Evolutionary conservation across 2,113 vertebrate genomes (phyloP).

Genomic region (Sebastes fasciatus): DNA sequence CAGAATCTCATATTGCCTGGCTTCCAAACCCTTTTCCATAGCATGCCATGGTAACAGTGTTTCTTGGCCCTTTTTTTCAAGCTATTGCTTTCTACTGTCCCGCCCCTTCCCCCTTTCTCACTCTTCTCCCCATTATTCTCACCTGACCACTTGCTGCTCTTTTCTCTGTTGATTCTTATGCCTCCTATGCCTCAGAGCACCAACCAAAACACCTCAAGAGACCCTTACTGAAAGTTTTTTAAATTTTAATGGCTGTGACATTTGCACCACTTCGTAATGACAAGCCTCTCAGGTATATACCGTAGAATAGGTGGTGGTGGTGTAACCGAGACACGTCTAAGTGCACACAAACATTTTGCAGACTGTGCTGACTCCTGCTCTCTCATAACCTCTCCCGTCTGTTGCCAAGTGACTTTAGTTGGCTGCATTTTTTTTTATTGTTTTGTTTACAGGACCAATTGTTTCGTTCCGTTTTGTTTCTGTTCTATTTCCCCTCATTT

Average conservation of each 20-base stretch:
- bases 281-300: conserved; percentile 75
- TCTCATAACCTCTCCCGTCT: conserved; percentile 82
- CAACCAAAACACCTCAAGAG: conserved; percentile 76
- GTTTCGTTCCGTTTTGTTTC: conserved; percentile 76
- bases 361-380: conserved; percentile 80
- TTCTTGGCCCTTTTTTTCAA: conserved; percentile 88
- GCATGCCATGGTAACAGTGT: conserved; percentile 96
- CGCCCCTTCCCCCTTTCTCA: conserved; percentile 78
- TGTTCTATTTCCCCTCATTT: conserved; percentile 74
- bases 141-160: conserved; percentile 84
- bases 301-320: conserved; percentile 61
- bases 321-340: conserved; percentile 68
- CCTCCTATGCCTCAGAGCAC: conserved; percentile 71
- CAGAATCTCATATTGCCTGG: conserved; percentile 93
- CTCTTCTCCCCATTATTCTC: conserved; percentile 83
- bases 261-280: conserved; percentile 79
- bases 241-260: conserved; percentile 75
- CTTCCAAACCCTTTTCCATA: conserved; percentile 94
- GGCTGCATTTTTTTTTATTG: conserved; percentile 66
- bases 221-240: conserved; percentile 61
- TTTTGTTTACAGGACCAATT: conserved; percentile 84
- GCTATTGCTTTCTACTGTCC: conserved; percentile 88
- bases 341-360: conserved; percentile 72
- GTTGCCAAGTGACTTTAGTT: conserved; percentile 82
- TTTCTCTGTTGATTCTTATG: conserved; percentile 82